Evolutionary conservation across 2,113 vertebrate species (phyloP).

Genomic region (Syrmaticus mikado): DNA sequence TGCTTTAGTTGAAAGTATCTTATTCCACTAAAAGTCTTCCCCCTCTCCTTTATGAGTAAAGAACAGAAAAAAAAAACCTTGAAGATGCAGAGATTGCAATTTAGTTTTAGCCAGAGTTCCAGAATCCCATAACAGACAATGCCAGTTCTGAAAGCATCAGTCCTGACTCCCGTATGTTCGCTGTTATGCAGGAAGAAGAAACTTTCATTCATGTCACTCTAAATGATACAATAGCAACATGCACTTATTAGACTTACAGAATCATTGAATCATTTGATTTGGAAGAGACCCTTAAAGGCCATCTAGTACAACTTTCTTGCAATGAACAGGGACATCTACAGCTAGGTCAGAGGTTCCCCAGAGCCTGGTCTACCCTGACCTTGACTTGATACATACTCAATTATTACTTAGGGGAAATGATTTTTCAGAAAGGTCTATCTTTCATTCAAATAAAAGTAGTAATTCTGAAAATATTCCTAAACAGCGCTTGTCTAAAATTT

Average conservation of each 20-base stretch:
- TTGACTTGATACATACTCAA: neutral
- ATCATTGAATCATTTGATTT: too few species aligned
- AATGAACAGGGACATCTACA: too few species aligned
- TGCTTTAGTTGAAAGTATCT: neutral
- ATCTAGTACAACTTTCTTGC: too few species aligned
- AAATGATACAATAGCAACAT: neutral
- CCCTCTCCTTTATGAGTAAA: neutral
- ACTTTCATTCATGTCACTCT: neutral
- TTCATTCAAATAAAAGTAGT: neutral
- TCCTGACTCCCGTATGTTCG: neutral
- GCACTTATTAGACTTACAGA: neutral
- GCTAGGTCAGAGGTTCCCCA: too few species aligned
- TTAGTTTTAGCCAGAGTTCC: neutral
- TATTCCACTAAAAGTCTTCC: neutral
- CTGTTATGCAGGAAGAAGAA: neutral
- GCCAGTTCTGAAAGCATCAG: neutral
- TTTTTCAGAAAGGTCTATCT: neutral
- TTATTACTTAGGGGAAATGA: neutral
- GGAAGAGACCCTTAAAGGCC: too few species aligned
- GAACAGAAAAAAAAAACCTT: neutral
- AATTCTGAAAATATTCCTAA: neutral
- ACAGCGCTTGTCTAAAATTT: neutral
- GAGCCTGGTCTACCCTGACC: too few species aligned
- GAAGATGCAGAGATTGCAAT: neutral
- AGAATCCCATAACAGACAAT: neutral